Evolutionary conservation across 1,140 invertebrate species (phyloP), one percentile per base, ranked within the genome.

Genomic region (Hirudo medicinalis): DNA sequence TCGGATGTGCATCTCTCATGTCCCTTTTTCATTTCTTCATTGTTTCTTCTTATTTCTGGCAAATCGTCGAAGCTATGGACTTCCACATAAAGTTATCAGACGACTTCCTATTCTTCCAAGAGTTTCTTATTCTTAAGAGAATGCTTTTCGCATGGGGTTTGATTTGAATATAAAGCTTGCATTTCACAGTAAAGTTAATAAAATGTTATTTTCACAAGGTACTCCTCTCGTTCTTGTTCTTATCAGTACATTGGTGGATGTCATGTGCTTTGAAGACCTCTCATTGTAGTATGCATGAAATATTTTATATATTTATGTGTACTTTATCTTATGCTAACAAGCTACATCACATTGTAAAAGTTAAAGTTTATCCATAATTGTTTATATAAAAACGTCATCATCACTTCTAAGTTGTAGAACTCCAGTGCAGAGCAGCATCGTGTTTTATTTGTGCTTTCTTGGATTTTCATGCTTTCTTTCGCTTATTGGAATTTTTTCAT

Each of bases 391-490:
- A 57, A 22, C 57, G 17, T 25, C 22, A 63, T 25, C 8, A 63
- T 63, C 3, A 63, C 29, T 63, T 63, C 29, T 63, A 25, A 63
- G 57, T 32, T 63, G 57, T 63, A 22, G 57, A 63, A 63, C 19
- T 63, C 57, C 57, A 22, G 22, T 63, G 29, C 57, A 63, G 15
- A 63, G 19, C 19, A 15, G 29, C 8, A 63, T 63, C 22, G 8
- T 63, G 57, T 63, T 63, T 22, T 63, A 63, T 20, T 25, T 32
- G 57, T 22, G 57, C 22, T 63, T 63, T 63, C 57, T 63, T 20
- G 22, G 57, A 63, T 63, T 63, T 32, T 63, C 19, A 22, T 63
- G 22, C 22, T n/a, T 25, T 63, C 29, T 25, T 63, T 32, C 57
- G 20, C 20, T 63, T 32, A 20, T 63, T 63, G 22, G 22, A 63